Percentiles rank a stretch among this genome's conserved stretches.
Conservation (phyloP, 1,140 invertebrate species). For the Drosophila insularis region DNA sequence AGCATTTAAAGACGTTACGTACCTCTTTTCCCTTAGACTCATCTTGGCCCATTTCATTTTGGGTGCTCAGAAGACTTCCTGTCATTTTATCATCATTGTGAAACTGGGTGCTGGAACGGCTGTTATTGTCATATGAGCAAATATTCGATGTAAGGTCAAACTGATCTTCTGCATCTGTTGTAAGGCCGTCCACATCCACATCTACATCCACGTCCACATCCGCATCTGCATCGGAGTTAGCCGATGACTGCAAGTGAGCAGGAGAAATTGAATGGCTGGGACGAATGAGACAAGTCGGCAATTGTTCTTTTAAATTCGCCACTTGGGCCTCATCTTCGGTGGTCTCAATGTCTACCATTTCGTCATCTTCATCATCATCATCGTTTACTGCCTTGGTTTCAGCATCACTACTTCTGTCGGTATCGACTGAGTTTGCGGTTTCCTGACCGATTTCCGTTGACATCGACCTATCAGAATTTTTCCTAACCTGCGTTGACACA, state of each 20-base stretch:
- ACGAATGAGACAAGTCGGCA: neutral
- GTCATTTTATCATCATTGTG: slow-evolving; percentile 19
- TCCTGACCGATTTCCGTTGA: neutral
- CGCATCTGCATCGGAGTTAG: slow-evolving; percentile 47
- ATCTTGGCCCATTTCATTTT: slow-evolving; percentile 13
- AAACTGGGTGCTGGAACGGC: slow-evolving; percentile 31
- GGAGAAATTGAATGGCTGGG: neutral
- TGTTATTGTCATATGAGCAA: slow-evolving; percentile 37
- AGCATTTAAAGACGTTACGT: neutral
- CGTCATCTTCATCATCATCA: slow-evolving; percentile 85
- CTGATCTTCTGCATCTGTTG: slow-evolving; percentile 57
- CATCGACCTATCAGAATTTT: slow-evolving; percentile 18
- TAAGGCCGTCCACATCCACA: slow-evolving; percentile 56
- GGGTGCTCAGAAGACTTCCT: neutral
- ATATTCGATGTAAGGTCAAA: slow-evolving; percentile 44
- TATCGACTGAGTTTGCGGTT: neutral
- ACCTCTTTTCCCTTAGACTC: slow-evolving; percentile 32
- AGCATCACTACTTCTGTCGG: neutral
- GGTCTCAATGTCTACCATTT: slow-evolving; percentile 86
- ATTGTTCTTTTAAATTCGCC: slow-evolving; percentile 6
- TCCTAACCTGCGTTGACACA: neutral
- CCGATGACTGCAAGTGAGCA: neutral
- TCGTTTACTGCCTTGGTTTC: slow-evolving; percentile 48
- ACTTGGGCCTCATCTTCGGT: slow-evolving; percentile 83
- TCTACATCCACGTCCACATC: slow-evolving; percentile 59